These are phyloP conservation scores for Diachasma alloeum DNA, from an alignment of 1,140 invertebrate genomes.

Conservation along the genomic window DNA sequence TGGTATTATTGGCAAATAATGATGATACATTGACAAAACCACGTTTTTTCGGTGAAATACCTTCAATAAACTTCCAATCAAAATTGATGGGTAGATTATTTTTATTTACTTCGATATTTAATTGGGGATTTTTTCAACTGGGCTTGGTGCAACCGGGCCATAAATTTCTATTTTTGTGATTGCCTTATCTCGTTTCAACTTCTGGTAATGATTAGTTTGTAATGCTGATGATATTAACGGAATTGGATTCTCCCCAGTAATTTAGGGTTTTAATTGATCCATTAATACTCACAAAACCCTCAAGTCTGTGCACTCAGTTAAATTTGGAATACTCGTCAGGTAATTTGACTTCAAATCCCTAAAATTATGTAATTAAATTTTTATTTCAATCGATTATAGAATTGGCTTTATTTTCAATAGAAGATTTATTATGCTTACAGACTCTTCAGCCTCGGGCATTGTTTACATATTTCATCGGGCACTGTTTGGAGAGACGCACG, in stretches of 20 bases:
- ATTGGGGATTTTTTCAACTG: too few relatives aligned
- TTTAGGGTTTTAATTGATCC: conserved; percentile 4
- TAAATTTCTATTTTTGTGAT: too few relatives aligned
- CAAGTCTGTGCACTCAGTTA: conserved; percentile 78
- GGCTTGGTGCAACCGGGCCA: too few relatives aligned
- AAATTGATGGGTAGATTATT: too few relatives aligned
- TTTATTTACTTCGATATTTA: too few relatives aligned
- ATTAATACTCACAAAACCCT: conserved; percentile 83
- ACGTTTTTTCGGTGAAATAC: too few relatives aligned
- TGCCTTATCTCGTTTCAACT: too few relatives aligned
- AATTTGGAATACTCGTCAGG: conserved; percentile 75
- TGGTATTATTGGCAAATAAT: too few relatives aligned
- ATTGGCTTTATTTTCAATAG: conserved; percentile 24
- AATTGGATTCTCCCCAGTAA: neutral
- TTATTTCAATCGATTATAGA: neutral
- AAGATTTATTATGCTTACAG: conserved; percentile 74
- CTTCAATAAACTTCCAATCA: too few relatives aligned
- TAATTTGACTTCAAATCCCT: conserved; percentile 87
- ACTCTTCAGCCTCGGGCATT: conserved; percentile 81
- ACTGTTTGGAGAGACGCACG: conserved; percentile 77
- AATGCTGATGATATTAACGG: neutral
- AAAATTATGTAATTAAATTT: conserved; percentile 29
- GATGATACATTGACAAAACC: too few relatives aligned
- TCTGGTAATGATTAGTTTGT: too few relatives aligned
- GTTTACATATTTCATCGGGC: conserved; percentile 78